These are phyloP conservation scores for Ceraclea dissimilis DNA, from an alignment of 2,888 invertebrate species.

Conservation along the genomic window DNA sequence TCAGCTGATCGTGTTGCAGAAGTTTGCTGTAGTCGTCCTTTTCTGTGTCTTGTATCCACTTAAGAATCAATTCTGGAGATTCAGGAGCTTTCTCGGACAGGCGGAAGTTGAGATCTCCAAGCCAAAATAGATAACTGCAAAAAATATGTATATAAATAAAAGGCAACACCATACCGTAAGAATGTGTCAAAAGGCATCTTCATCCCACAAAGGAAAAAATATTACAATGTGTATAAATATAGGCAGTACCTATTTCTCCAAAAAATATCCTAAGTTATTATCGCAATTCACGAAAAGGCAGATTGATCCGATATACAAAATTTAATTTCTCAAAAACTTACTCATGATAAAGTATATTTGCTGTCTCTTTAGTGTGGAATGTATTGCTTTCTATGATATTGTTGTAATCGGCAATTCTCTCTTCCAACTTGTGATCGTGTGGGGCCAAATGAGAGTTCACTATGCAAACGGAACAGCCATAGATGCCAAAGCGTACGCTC, in stretches of 20 bases:
- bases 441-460: conserved; percentile 88
- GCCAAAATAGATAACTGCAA: conserved; percentile 82
- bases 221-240: no score
- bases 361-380: conserved; percentile 69
- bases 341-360: conserved; percentile 87
- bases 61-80: conserved; percentile 61
- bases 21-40: conserved; percentile 59
- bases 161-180: no score
- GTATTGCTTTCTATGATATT: conserved; percentile 75
- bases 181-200: no score
- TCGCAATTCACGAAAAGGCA: no score
- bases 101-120: conserved; percentile 86
- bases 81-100: conserved; percentile 55
- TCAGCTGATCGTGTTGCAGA: conserved; percentile 70
- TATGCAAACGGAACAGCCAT: conserved; percentile 81
- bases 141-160: conserved; percentile 4
- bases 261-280: no score
- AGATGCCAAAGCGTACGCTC: conserved; percentile 76
- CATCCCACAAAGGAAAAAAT: no score
- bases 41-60: conserved; percentile 52
- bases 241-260: no score
- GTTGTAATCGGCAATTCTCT: conserved; percentile 81
- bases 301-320: no score
- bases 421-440: conserved; percentile 77
- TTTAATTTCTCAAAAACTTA: no score